Evolutionary conservation across 92 coral and sea anemone genomes (phyloP).

Genomic region (Isaurus tuberculatus): DNA sequence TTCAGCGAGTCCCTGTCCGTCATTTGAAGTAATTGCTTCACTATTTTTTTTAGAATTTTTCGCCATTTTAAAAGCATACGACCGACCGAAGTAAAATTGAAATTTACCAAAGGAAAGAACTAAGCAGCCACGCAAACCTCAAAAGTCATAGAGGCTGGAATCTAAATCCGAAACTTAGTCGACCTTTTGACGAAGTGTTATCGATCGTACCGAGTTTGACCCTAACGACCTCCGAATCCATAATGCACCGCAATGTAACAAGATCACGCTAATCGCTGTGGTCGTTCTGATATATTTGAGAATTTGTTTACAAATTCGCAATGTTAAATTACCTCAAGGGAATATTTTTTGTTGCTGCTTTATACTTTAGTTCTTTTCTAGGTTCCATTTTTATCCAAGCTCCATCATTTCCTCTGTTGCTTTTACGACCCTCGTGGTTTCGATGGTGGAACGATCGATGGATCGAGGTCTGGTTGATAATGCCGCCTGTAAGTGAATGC

Average conservation of each 20-base stretch:
- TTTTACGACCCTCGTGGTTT: slow-evolving; percentile 87
- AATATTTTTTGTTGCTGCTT: slow-evolving; percentile 56
- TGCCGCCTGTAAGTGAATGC: slow-evolving; percentile 83
- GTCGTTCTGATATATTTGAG: background rate
- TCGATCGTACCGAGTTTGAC: background rate
- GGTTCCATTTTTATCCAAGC: slow-evolving; percentile 88
- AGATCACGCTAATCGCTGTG: background rate
- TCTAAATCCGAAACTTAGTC: background rate
- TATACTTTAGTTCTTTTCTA: slow-evolving; percentile 74
- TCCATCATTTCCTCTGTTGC: slow-evolving; percentile 84
- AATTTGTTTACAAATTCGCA: background rate
- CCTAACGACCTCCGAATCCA: background rate
- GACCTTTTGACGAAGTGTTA: background rate
- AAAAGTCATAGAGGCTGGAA: background rate
- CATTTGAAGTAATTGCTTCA: slow-evolving; percentile 15
- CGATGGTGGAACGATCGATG: slow-evolving; percentile 81
- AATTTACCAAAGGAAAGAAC: background rate
- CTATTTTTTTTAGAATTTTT: background rate
- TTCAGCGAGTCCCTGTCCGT: slow-evolving; percentile 28
- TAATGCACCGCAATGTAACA: background rate
- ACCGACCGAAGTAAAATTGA: background rate
- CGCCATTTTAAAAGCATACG: slow-evolving; percentile 1
- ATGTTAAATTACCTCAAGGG: slow-evolving; percentile 85
- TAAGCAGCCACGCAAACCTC: slow-evolving; percentile 14
- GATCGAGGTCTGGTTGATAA: slow-evolving; percentile 71